Percentiles rank a stretch among this genome's conserved stretches.
These are phyloP conservation scores for Pseudorhombus dupliciocellatus DNA, from an alignment of 2,113 vertebrate genomes.

Conservation along the genomic window DNA sequence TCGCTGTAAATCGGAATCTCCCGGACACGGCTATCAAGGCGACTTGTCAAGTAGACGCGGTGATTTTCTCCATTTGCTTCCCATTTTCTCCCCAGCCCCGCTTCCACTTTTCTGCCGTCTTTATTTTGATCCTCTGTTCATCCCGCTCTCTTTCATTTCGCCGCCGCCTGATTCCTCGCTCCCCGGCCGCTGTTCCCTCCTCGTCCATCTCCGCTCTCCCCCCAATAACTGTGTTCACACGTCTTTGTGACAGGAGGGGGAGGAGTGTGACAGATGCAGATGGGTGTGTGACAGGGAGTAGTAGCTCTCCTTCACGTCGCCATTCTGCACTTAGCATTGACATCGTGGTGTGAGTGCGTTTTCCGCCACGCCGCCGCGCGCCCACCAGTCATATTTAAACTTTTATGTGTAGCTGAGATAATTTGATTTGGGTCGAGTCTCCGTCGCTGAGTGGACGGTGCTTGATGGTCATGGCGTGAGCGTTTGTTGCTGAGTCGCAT, in stretches of 20 bases:
- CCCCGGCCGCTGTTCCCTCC: slow-evolving; percentile 32
- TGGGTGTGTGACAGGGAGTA: slow-evolving; percentile 54
- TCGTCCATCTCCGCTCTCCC: slow-evolving; percentile 38
- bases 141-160: slow-evolving; percentile 56
- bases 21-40: slow-evolving; percentile 32
- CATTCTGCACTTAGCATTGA: slow-evolving; percentile 41
- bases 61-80: slow-evolving; percentile 25
- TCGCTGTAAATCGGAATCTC: slow-evolving; percentile 34
- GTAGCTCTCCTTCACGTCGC: slow-evolving; percentile 33
- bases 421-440: neutral
- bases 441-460: neutral
- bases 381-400: slow-evolving; percentile 17
- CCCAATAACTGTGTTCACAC: slow-evolving; percentile 59
- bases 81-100: slow-evolving; percentile 30
- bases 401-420: slow-evolving; percentile 37
- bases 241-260: slow-evolving; percentile 55
- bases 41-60: slow-evolving; percentile 47
- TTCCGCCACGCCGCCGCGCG: slow-evolving; percentile 32
- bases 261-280: slow-evolving; percentile 69
- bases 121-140: slow-evolving; percentile 57
- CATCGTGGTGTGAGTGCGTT: slow-evolving; percentile 41
- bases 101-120: slow-evolving; percentile 44
- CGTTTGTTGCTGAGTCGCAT: slow-evolving; percentile 4
- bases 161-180: slow-evolving; percentile 55
- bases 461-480: neutral